Base-by-base conservation (phyloP, 2,888 invertebrate species). In the Ryuthela nishihirai region DNA sequence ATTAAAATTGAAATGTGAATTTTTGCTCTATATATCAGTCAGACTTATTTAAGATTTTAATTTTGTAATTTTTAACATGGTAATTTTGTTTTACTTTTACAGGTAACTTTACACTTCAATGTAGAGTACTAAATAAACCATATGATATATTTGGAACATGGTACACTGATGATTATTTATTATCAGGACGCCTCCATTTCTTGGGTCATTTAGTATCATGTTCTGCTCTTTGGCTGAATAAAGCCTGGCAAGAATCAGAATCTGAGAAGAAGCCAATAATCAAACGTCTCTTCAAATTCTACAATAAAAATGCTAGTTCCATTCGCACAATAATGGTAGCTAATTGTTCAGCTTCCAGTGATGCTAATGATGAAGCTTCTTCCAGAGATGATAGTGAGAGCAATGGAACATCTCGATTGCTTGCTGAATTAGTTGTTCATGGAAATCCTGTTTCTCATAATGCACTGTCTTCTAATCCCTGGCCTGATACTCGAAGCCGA, bases 71-170 rank as follows among this genome's bases (percentile, higher is more conserved):
- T 29, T 17, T 10, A 23, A 7, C 21, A 26, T 18, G 9, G 21
- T 9, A 48, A 5, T 20, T 26, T 34, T 10, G 26, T 15, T 26
- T 18, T 25, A 36, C 29, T 42, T 25, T 73, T 75, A 36, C 70
- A 84, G 85, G 80, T 69, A 81, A 81, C 48, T 87, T 87, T 68
- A 78, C 81, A 65, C 77, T 85, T 29, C 82, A 85, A 67, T 85
- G 86, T 69, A 77, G 86, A 44, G 85, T 88, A 6, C 80, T 83
- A 42, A 89, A 88, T 75, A 87, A 87, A 68, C 89, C 90, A 0
- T 89, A 88, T 69, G 89, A 90, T 72, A 85, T 89, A 65, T 89
- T 89, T 75, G 89, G 90, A 7, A 85, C 88, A n/a, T 90, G 89
- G 89, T 88, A 85, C 71, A 87, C 85, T 70, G 87, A 88, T 71